A percentile compares a stretch with the other conserved stretches of the same genome.
Conservation (phyloP, 2,113 vertebrate genomes). For the Megaceryle maxima region DNA sequence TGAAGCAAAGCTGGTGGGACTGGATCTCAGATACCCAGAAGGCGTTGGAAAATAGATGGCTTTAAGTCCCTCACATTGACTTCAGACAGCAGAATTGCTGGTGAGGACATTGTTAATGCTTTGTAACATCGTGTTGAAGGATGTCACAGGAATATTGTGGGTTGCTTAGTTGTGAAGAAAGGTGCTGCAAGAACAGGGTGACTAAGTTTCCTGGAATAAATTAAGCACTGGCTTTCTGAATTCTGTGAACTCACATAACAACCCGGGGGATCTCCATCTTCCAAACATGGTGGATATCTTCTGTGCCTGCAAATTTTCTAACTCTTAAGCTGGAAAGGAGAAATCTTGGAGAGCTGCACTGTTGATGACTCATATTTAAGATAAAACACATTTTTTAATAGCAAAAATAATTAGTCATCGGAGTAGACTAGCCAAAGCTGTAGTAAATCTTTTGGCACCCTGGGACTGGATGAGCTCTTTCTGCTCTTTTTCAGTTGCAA, state of each 20-base stretch:
- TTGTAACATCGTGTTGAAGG: background rate
- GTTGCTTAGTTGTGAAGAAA: background rate
- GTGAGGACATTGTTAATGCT: background rate
- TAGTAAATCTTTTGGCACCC: constrained; percentile 1
- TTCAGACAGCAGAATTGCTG: background rate
- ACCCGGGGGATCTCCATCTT: background rate
- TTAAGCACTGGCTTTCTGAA: background rate
- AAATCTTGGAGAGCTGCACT: constrained; percentile 25
- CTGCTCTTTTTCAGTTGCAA: background rate
- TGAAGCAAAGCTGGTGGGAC: background rate
- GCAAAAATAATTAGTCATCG: constrained; percentile 15
- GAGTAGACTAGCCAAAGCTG: background rate
- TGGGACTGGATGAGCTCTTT: background rate
- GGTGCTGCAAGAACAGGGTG: background rate
- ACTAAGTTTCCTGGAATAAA: constrained; percentile 24
- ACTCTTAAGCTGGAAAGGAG: background rate
- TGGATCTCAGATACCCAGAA: background rate
- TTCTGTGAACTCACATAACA: background rate
- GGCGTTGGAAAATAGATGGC: background rate
- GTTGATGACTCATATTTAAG: constrained; percentile 32
- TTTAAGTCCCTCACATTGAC: background rate
- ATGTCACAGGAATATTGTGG: background rate
- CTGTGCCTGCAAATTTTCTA: background rate
- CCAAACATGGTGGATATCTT: background rate
- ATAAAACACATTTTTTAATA: constrained; percentile 43